Evolutionary conservation across 2,113 vertebrate species (phyloP).

Genomic region (Petromus typicus): DNA sequence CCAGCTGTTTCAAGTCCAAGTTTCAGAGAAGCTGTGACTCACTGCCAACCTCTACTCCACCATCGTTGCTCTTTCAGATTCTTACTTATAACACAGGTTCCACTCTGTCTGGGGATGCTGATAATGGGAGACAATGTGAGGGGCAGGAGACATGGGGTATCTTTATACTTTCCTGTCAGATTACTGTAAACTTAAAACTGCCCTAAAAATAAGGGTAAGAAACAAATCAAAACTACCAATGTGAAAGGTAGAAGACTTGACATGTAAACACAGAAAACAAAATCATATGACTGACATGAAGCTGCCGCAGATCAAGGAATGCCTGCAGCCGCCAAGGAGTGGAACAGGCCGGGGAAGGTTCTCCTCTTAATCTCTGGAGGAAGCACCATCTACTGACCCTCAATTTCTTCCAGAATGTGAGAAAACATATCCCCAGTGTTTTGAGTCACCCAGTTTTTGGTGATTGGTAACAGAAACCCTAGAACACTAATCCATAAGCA

Average conservation of each 20-base stretch:
- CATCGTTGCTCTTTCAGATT: neutral
- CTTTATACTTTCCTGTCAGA: neutral
- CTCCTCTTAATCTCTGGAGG: neutral
- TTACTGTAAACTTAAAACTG: neutral
- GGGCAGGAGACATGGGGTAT: neutral
- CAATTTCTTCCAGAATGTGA: neutral
- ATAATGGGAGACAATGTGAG: neutral
- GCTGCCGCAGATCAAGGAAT: accelerated
- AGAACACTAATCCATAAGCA: neutral
- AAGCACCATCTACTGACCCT: neutral
- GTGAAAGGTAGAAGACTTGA: neutral
- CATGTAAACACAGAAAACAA: neutral
- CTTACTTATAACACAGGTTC: neutral
- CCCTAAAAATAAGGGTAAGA: neutral
- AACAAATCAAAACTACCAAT: neutral
- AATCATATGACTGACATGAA: neutral
- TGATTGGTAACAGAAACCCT: neutral
- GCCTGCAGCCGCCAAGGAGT: no score
- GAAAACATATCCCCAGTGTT: neutral
- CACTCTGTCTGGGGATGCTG: neutral
- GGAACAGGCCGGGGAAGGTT: neutral
- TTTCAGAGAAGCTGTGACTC: neutral
- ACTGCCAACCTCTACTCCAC: neutral
- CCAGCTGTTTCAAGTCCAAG: neutral
- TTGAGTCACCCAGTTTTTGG: neutral